Base-by-base conservation (phyloP, 2,797 vertebrate genomes). In the Neostethus bicornis region DNA sequence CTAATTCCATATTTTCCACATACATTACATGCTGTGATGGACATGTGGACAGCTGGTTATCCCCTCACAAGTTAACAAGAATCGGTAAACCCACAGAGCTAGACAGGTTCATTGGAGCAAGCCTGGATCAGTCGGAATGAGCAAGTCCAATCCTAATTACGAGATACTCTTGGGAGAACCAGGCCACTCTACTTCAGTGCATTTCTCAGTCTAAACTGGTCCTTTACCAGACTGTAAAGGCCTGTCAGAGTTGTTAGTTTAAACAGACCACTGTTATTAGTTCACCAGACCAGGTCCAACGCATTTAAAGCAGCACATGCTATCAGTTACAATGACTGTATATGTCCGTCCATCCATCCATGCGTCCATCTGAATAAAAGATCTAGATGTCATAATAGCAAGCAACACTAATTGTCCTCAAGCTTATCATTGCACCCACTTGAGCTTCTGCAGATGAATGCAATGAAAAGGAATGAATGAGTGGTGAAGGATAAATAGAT, bases 191-290 rank as follows among this genome's bases (percentile, higher is more conserved):
- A 61, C 73, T 77, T 73, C 71, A 77, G 62, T 80, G 79, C 52
- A 65, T 82, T 68, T 52, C 51, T 60, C 66, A 38, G 32, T 66
- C 51, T 58, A 66, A 58, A 58, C 60, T 83, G 83, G 86, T 83
- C 85, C 72, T 64, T 57, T 63, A 67, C 45, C 85, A 82, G 69
- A 82, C 80, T 80, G 74, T 77, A 65, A 29, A 66, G 64, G 53
- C 66, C 65, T 75, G 78, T 77, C 86, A 85, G 66, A 81, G 61
- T 68, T 65, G 66, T 21, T 54, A 61, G 61, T 68, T 75, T 73
- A 43, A 73, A 39, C 44, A 46, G 54, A 21, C 20, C 14, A 7
- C 42, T 16, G 51, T 38, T n/a, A n/a, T n/a, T n/a, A n/a, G 45
- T 28, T 47, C 14, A 44, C 16, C 16, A 37, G n/a, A 7, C n/a